Evolutionary conservation across 2,888 invertebrate species (phyloP), one percentile per base, ranked within the genome.

Genomic region (Phalera bucephala): DNA sequence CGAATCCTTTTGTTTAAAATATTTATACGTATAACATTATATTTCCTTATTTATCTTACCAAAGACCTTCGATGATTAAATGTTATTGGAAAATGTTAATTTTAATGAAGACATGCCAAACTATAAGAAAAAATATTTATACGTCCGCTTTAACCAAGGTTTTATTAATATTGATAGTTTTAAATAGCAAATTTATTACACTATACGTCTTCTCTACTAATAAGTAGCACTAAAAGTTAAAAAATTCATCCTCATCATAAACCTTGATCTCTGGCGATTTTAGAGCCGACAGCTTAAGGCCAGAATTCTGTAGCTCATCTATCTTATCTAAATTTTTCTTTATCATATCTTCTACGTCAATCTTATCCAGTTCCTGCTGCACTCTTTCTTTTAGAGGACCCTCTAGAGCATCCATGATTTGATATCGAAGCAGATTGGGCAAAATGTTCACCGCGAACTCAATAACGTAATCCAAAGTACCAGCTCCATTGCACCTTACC

Each of bases 341-440:
- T 41, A 96, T 94, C 37, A 94, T 75, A 45, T 93, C 90, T 68
- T 96, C 96, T 1, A 95, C 92, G 60, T 96, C 92, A 12, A 96
- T 85, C 59, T 92, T 92, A 66, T 96, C 91, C 25, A 96, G 79
- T 58, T 95, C 94, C 54, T 93, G 93, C 66, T 95, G 95, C 2
- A 96, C 86, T 42, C 93, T 92, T 52, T 93, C 91, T 67, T 92
- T 94, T 2, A 96, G 78, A 0, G 96, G 96, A 21, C 93, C 93
- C 79, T 96, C 96, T 22, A 96, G 72, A 0, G 95, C 95, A 64
- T 96, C 95, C 93, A 96, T 95, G 41, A 97, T 95, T 80, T 96
- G 96, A 70, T 96, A 95, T 35, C 97, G 91, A 43, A 97, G 82
- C 28, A 96, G 82, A 89, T 97, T 97, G 0, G 97, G 96, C 32